These are phyloP conservation scores for Echinarachnius parma DNA, from an alignment of 53 echinoderm and acorn worm genomes.

Conservation along the genomic window DNA sequence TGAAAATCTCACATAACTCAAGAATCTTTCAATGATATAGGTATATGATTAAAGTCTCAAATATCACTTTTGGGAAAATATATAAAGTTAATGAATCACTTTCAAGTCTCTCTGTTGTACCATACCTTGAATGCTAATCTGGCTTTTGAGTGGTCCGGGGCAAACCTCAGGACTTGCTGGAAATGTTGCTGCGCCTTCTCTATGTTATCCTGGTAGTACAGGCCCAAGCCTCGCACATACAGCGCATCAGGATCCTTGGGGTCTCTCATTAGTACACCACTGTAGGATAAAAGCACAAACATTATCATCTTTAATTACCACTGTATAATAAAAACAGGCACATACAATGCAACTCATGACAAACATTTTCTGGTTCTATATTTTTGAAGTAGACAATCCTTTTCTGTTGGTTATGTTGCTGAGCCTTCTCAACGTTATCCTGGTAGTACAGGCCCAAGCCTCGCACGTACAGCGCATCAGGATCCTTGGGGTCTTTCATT, in stretches of 20 bases:
- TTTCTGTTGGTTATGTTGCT: constrained; percentile 97
- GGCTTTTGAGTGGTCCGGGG: constrained; percentile 82
- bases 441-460: constrained; percentile 95
- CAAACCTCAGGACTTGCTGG: constrained; percentile 85
- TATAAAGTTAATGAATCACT: too few species aligned
- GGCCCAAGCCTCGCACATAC: constrained; percentile 83
- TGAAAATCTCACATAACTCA: too few species aligned
- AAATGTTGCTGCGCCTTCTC: constrained; percentile 97
- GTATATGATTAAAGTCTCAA: too few species aligned
- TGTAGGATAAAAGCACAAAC: constrained; percentile 22
- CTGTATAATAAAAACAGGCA: too few species aligned
- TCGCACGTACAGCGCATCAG: constrained; percentile 89
- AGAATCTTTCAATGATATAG: too few species aligned
- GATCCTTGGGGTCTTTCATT: constrained; percentile 67
- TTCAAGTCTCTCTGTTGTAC: too few species aligned
- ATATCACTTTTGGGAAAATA: too few species aligned
- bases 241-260: constrained; percentile 85
- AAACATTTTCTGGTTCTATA: too few species aligned
- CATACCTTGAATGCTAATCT: constrained; percentile 87
- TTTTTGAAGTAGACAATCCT: too few species aligned
- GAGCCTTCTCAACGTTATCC: constrained; percentile 93
- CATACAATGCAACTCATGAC: too few species aligned
- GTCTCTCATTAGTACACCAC: constrained; percentile 76
- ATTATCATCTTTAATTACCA: too few species aligned
- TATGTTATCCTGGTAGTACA: constrained; percentile 96